These are phyloP conservation scores for Sesamia inferens DNA, from an alignment of 2,888 invertebrate genomes.

Conservation along the genomic window DNA sequence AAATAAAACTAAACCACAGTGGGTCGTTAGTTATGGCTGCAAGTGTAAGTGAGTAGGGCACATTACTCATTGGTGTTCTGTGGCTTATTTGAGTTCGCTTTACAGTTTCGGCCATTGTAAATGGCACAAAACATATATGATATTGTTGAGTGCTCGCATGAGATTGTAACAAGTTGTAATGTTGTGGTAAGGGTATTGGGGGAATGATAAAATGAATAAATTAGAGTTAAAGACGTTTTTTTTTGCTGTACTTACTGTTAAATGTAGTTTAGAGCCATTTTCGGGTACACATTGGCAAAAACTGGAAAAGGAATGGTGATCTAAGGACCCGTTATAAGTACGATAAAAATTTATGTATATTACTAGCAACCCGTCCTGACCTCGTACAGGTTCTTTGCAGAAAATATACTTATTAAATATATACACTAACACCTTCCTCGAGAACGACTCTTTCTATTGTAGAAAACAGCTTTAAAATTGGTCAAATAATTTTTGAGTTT, in stretches of 20 bases:
- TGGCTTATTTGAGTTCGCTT: constrained; percentile 14
- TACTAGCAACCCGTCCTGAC: too few species aligned
- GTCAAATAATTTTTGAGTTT: too few species aligned
- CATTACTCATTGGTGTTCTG: constrained; percentile 42
- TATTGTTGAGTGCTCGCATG: neutral
- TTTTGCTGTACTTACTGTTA: too few species aligned
- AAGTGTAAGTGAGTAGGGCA: constrained; percentile 45
- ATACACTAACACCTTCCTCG: too few species aligned
- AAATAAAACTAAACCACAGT: constrained; percentile 42
- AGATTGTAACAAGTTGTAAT: neutral
- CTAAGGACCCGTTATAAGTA: too few species aligned
- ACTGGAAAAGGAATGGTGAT: neutral
- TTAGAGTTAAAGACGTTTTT: neutral
- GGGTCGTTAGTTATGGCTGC: constrained; percentile 47
- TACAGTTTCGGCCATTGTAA: constrained; percentile 18
- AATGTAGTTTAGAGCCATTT: too few species aligned
- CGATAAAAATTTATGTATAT: too few species aligned
- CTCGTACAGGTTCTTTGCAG: too few species aligned
- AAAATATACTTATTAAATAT: too few species aligned
- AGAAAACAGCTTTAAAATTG: too few species aligned
- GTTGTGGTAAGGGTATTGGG: neutral
- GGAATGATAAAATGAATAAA: neutral
- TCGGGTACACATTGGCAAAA: neutral
- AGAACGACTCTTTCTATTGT: too few species aligned
- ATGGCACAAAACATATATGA: constrained; percentile 18